phyloP scores from a whole-genome alignment of 2,888 invertebrate species.

The Eristalis arbustorum region DNA sequence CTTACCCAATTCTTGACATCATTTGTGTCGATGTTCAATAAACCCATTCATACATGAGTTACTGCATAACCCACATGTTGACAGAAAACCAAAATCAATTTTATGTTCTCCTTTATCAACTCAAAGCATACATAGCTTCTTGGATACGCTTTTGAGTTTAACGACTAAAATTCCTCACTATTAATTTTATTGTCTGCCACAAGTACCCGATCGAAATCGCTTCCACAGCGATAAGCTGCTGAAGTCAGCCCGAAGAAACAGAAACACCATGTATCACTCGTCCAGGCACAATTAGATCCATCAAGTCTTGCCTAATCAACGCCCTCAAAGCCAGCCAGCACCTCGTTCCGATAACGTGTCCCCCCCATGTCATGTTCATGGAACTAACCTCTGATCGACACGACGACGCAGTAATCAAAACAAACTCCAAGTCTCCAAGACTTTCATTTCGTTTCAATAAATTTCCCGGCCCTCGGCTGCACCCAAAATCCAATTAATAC shows the following conservation, averaged over 20 bases:
- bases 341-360: slow-evolving; percentile 4
- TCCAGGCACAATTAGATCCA: not conserved
- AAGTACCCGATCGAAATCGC: not conserved
- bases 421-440: not conserved
- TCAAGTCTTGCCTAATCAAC: not conserved
- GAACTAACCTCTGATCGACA: slow-evolving; percentile 39
- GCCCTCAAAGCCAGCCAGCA: no score
- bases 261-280: not conserved
- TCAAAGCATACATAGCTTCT: no score
- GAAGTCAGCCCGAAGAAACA: not conserved
- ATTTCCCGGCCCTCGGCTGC: not conserved
- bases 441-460: not conserved
- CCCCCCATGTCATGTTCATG: not conserved
- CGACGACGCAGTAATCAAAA: slow-evolving; percentile 11
- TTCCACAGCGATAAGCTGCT: not conserved
- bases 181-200: not conserved
- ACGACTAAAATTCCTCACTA: no score
- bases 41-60: no score
- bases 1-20: no score
- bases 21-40: no score
- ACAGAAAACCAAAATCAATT: no score
- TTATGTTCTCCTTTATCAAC: no score
- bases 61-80: no score
- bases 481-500: slow-evolving; percentile 21
- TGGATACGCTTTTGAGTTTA: no score